Conservation (phyloP, 1,140 invertebrate species). For the Batillaria attramentaria region DNA sequence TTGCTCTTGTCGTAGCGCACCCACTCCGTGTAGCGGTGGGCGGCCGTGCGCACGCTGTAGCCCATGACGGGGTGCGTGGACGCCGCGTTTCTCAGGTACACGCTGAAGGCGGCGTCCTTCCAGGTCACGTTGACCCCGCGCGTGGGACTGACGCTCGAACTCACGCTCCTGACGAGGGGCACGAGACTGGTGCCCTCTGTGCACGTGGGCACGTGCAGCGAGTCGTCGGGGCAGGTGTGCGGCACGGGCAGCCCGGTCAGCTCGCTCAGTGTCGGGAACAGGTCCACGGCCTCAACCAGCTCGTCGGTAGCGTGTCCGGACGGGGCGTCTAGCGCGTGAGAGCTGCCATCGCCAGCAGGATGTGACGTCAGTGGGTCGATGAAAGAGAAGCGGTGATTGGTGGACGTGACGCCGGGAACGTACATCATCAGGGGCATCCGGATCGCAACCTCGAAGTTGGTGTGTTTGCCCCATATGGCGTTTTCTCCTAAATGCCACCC, state of each 20-base stretch:
- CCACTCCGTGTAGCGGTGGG: conserved; percentile 86
- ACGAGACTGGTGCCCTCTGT: conserved; percentile 82
- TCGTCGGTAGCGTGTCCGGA: conserved; percentile 10
- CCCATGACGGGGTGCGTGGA: conserved; percentile 75
- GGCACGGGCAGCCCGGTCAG: conserved; percentile 75
- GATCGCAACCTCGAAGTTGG: conserved; percentile 85
- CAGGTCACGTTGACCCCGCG: conserved; percentile 26
- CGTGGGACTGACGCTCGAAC: neutral
- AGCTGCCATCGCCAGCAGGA: neutral
- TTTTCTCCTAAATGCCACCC: conserved; percentile 91
- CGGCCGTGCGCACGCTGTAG: conserved; percentile 78
- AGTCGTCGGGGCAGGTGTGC: conserved; percentile 73
- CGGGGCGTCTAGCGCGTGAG: conserved; percentile 71
- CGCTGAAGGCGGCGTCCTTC: conserved; percentile 72
- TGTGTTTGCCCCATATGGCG: conserved; percentile 89
- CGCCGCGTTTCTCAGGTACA: conserved; percentile 77
- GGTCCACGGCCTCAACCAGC: conserved; percentile 83
- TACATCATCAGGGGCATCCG: conserved; percentile 83
- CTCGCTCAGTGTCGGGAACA: conserved; percentile 87
- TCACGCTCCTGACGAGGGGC: conserved; percentile 45
- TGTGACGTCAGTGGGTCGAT: neutral
- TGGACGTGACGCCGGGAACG: conserved; percentile 78
- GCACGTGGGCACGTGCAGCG: conserved; percentile 70
- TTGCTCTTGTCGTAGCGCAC: conserved; percentile 68
- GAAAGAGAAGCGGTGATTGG: conserved; percentile 69